Conservation (phyloP, 2,888 invertebrate species). For the Strigamia transsilvanica region DNA sequence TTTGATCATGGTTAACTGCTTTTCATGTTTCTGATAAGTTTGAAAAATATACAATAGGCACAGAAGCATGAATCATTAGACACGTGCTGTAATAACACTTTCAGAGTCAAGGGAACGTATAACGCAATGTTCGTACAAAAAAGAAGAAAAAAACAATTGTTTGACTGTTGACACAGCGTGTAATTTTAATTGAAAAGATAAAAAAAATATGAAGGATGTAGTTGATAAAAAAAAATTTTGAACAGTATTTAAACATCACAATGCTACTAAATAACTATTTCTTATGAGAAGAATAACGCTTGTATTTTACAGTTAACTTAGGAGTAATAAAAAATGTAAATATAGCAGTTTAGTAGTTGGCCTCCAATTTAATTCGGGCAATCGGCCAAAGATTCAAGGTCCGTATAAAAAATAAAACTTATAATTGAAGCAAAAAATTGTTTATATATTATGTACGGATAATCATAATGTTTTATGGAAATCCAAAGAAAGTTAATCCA, state of each 20-base stretch:
- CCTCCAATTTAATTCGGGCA: constrained; percentile 45
- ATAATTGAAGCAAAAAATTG: constrained; percentile 12
- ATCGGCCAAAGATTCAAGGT: constrained; percentile 47
- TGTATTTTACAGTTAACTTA: neutral
- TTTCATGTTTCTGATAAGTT: neutral
- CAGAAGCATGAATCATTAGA: constrained; percentile 14
- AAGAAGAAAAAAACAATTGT: neutral
- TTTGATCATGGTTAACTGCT: constrained; percentile 45
- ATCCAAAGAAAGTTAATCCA: neutral
- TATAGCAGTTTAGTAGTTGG: constrained; percentile 7
- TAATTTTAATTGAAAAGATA: neutral
- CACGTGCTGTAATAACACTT: constrained; percentile 38
- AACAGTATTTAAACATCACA: no score
- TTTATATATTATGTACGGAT: neutral
- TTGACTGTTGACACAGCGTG: neutral
- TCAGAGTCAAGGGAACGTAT: constrained; percentile 19
- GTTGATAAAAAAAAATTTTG: no score
- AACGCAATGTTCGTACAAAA: neutral
- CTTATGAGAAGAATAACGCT: no score
- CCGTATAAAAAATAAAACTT: neutral
- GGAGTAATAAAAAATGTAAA: neutral
- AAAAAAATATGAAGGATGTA: neutral
- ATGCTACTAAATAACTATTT: no score
- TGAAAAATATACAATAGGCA: constrained; percentile 22
- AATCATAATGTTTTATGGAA: neutral